Percentiles rank a stretch among this genome's conserved stretches.
These are phyloP conservation scores for Ophthalmolycus amberensis DNA, from an alignment of 2,113 vertebrate species.

Conservation along the genomic window DNA sequence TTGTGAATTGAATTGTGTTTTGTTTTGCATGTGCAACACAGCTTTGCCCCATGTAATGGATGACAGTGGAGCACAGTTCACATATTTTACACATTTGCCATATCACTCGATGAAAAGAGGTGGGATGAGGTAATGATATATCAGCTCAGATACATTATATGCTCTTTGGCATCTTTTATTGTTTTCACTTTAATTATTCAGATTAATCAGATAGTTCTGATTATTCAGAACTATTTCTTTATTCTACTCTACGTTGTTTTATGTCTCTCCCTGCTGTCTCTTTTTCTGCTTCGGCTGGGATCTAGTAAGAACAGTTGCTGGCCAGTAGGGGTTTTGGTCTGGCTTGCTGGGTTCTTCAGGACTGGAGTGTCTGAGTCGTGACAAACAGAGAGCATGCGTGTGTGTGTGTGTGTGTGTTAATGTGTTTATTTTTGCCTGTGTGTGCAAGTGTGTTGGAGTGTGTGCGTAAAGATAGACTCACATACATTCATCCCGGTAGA, in stretches of 20 bases:
- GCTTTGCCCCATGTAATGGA: neutral
- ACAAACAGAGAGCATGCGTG: constrained; percentile 45
- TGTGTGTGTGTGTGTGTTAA: constrained; percentile 7
- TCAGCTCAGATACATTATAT: neutral
- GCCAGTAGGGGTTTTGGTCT: constrained; percentile 67
- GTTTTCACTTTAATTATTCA: neutral
- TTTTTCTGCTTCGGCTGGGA: constrained; percentile 47
- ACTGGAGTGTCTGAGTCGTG: constrained; percentile 66
- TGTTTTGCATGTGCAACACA: neutral
- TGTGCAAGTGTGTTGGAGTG: neutral
- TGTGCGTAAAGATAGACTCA: constrained; percentile 1
- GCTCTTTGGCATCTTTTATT: neutral
- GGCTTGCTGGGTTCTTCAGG: constrained; percentile 55
- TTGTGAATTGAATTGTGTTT: neutral
- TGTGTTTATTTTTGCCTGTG: constrained; percentile 1
- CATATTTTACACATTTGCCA: neutral
- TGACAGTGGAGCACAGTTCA: neutral
- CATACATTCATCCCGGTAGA: constrained; percentile 1
- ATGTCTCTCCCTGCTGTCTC: neutral
- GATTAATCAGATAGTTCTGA: neutral
- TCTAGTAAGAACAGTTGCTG: constrained; percentile 69
- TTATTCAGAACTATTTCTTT: neutral
- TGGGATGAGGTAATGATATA: neutral
- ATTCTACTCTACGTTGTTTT: neutral
- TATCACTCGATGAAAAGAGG: neutral